These are phyloP conservation scores for Furcifer pardalis DNA, from an alignment of 2,797 vertebrate species.

Conservation along the genomic window DNA sequence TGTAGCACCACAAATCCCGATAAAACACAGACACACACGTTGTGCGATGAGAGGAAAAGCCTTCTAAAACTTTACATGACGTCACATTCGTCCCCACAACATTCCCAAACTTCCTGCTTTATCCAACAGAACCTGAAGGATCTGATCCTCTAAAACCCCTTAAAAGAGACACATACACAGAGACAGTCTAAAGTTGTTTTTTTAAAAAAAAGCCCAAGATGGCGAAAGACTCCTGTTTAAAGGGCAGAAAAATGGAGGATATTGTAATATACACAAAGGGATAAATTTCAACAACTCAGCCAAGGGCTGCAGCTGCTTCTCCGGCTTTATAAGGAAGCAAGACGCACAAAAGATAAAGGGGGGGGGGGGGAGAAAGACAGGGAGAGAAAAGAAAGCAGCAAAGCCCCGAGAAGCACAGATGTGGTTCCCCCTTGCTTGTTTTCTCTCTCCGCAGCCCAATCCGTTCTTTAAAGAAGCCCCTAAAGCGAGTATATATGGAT, in stretches of 20 bases:
- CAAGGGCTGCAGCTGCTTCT: slow-evolving; percentile 83
- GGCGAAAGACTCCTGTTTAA: slow-evolving; percentile 97
- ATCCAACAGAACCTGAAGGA: slow-evolving; percentile 33
- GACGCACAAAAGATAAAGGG: slow-evolving; percentile 79
- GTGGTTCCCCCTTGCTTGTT: slow-evolving; percentile 46
- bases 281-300: slow-evolving; percentile 93
- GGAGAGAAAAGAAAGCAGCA: not conserved
- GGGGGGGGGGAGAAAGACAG: not conserved
- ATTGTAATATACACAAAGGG: slow-evolving; percentile 99
- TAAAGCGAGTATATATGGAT: slow-evolving; percentile 38
- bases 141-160: slow-evolving; percentile 33
- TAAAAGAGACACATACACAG: slow-evolving; percentile 9
- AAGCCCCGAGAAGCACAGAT: slow-evolving; percentile 41
- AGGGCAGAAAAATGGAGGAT: slow-evolving; percentile 99
- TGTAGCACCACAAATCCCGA: slow-evolving; percentile 36
- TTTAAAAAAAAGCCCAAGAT: slow-evolving; percentile 89
- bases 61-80: slow-evolving; percentile 86
- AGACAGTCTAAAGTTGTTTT: slow-evolving; percentile 77
- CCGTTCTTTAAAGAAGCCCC: slow-evolving; percentile 28
- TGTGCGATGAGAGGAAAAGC: slow-evolving; percentile 17
- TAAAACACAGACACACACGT: slow-evolving; percentile 19
- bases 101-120: slow-evolving; percentile 81
- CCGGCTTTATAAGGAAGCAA: slow-evolving; percentile 82
- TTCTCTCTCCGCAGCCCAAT: slow-evolving; percentile 26
- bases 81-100: slow-evolving; percentile 76